Conservation (phyloP, 2,797 vertebrate genomes). For the Pangasius djambal region DNA sequence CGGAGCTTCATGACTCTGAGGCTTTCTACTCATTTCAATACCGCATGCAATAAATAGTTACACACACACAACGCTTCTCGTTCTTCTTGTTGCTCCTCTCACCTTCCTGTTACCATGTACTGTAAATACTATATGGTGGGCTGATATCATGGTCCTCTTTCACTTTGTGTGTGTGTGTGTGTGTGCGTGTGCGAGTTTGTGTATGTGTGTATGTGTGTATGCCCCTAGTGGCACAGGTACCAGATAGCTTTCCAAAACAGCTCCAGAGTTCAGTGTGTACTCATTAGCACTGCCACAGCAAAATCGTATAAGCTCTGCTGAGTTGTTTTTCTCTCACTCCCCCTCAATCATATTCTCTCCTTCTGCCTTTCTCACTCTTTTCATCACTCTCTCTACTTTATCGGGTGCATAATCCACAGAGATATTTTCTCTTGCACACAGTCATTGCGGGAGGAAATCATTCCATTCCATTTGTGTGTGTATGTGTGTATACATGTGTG, state of each 20-base stretch:
- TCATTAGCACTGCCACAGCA: conserved; percentile 50
- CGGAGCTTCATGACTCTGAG: conserved; percentile 67
- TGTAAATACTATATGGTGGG: conserved; percentile 9
- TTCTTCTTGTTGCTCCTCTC: neutral
- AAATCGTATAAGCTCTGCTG: conserved; percentile 41
- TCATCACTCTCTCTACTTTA: conserved; percentile 19
- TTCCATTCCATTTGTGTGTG: conserved; percentile 25
- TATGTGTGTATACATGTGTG: neutral
- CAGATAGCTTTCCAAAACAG: conserved; percentile 40
- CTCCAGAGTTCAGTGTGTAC: conserved; percentile 33
- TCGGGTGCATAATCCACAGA: conserved; percentile 40
- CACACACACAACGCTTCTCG: conserved; percentile 11
- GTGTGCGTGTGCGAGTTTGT: neutral
- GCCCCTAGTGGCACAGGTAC: conserved; percentile 23
- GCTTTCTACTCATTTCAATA: conserved; percentile 37
- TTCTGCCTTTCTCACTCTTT: conserved; percentile 33
- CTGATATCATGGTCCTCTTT: conserved; percentile 47
- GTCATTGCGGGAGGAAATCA: conserved; percentile 34
- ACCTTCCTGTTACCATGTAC: conserved; percentile 9
- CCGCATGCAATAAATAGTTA: conserved; percentile 35
- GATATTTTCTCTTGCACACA: conserved; percentile 40
- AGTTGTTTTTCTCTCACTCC: conserved; percentile 22
- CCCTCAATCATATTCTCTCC: conserved; percentile 18
- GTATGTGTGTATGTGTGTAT: conserved; percentile 7
- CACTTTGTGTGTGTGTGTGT: conserved; percentile 25